Evolutionary conservation across 2,797 vertebrate species (phyloP), one percentile per base, ranked within the genome.

Genomic region (Poecilia picta): DNA sequence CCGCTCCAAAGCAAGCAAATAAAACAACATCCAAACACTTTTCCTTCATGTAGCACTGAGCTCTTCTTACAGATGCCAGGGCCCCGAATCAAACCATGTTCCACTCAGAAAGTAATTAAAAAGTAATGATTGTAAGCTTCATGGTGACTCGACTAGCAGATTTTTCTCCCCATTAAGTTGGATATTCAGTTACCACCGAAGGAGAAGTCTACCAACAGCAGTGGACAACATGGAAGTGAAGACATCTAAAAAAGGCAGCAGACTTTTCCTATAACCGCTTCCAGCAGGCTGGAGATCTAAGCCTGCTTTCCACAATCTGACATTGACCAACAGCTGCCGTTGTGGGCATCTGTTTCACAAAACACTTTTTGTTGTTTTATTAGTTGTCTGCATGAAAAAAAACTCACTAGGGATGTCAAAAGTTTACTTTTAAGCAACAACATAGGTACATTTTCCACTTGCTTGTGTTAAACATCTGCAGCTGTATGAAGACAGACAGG

Each of bases 1-100:
- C 39, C 12, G 10, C 72, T 92, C 91, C 91, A 92, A 88, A 83
- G 82, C 88, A 94, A 95, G 91, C 91, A 94, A 95, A 95, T 89
- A 90, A 88, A 80, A 86, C 93, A 94, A 94, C 91, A 95, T 51
- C 76, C 83, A 91, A 90, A 92, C 88, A 92, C 23, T 79, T 76
- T 70, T 74, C 75, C 4, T 53, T 47, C 1, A 73, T 83, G 81
- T 57, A 28, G 31, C 47, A 49, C 33, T 68, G 68, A 12, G 74
- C 49, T 82, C 83, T 78, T 72, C 83, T 81, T 71, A 1, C 71
- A 10, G 43, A 47, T 73, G 33, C 33, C 72, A 81, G 49, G 80
- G 51, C 11, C 36, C 47, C 23, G 49, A 83, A 76, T 83, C 85
- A 81, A 83, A 90, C 81, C 80, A 86, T 72, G 84, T 74, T 79